phyloP scores from a whole-genome alignment of 2,888 invertebrate genomes.

The Eutolmus rufibarbis region DNA sequence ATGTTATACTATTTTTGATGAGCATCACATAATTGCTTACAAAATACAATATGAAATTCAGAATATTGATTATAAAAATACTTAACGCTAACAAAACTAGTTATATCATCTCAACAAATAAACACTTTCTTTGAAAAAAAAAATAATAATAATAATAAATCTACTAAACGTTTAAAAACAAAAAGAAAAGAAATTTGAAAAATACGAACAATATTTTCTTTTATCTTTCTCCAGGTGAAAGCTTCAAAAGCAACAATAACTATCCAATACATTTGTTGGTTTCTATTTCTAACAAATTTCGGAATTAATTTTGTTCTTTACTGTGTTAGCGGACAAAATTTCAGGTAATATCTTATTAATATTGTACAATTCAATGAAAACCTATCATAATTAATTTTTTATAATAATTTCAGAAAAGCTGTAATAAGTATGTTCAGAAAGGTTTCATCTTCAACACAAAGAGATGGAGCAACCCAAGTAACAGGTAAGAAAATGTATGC shows the following conservation, averaged over 20 bases:
- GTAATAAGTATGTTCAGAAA: conserved; percentile 59
- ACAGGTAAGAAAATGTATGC: conserved; percentile 56
- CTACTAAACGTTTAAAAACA: too few species aligned
- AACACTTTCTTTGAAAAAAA: too few species aligned
- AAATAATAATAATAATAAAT: too few species aligned
- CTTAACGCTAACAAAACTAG: too few species aligned
- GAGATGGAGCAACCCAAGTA: conserved; percentile 61
- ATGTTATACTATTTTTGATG: too few species aligned
- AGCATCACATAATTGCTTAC: too few species aligned
- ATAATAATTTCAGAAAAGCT: neutral
- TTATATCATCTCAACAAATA: too few species aligned
- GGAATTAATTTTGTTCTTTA: conserved; percentile 84
- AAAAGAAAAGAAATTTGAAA: too few species aligned
- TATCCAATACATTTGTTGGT: conserved; percentile 71
- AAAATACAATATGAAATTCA: too few species aligned
- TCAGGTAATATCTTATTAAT: conserved; percentile 65
- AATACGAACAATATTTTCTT: neutral
- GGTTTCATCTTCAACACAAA: conserved; percentile 53
- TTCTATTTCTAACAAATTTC: conserved; percentile 82
- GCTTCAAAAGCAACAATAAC: conserved; percentile 65
- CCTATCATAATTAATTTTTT: conserved; percentile 41
- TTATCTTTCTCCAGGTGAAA: conserved; percentile 57
- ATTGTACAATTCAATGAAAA: neutral
- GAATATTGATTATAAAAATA: too few species aligned
- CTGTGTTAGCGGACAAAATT: conserved; percentile 82